Base-by-base conservation (phyloP, 2,888 invertebrate genomes). In the Caenorhabditis macrosperma region DNA sequence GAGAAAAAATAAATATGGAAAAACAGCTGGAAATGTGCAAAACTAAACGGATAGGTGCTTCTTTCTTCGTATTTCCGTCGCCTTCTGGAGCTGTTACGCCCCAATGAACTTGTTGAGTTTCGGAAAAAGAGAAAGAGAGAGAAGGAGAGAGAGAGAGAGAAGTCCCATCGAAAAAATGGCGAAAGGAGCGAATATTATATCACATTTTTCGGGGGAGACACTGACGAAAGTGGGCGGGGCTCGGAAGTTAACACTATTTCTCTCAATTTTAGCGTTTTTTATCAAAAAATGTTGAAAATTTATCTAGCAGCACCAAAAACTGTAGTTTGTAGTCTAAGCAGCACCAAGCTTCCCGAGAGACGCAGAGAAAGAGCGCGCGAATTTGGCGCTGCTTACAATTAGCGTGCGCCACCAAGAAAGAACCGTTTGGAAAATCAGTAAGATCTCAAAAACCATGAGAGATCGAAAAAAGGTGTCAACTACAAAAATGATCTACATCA, bases 21-120 rank as follows among this genome's bases (percentile, higher is more conserved):
- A n/a, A n/a, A n/a, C n/a, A n/a, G n/a, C n/a, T n/a, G n/a, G n/a
- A n/a, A n/a, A 33, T 33, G 33, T 33, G 33, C 33, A n/a, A n/a
- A n/a, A n/a, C 33, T 33, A 33, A 33, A 33, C 33, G 33, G 33
- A 33, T 33, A 33, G 33, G 33, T 33, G 33, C 24, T 22, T 24
- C 48, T 48, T 48, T 30, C n/a, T 54, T 7, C 57, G 38, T 22
- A 35, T 57, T 57, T 33, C n/a, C 15, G 15, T 38, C 55, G 22
- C n/a, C 38, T 24, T 59, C 38, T 38, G 57, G 24, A 38, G 35
- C 22, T 20, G 60, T 71, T 60, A 71, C 69, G 69, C 69, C 69
- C 69, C 61, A 44, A 61, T 61, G 61, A 61, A 54, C 63, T 57
- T 57, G 33, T 24, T 22, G 28, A 12, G n/a, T 15, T 12, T 61